These are phyloP conservation scores for Alouatta palliata DNA, from an alignment of 2,113 vertebrate species.

Conservation along the genomic window DNA sequence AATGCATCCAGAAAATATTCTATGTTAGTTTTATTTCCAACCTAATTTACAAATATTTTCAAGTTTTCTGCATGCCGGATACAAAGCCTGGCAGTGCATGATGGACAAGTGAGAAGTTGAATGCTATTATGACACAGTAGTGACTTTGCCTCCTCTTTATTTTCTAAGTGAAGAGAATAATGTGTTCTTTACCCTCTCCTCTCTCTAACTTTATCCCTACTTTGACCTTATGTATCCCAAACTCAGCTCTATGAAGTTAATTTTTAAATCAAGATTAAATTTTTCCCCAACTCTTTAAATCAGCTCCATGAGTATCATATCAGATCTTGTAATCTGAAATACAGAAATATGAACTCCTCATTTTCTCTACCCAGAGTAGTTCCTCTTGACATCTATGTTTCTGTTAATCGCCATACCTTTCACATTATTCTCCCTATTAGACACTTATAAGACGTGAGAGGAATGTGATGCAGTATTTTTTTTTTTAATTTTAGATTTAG, in stretches of 20 bases:
- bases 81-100: neutral
- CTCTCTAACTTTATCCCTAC: neutral
- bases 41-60: neutral
- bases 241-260: neutral
- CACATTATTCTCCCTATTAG: neutral
- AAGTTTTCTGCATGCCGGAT: neutral
- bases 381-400: neutral
- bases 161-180: neutral
- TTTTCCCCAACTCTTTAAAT: neutral
- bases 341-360: neutral
- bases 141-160: neutral
- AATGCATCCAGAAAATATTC: neutral
- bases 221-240: neutral
- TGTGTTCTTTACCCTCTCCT: neutral
- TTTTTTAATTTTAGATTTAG: too few relatives aligned
- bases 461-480: too few relatives aligned
- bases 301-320: neutral
- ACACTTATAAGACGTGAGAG: neutral
- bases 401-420: neutral
- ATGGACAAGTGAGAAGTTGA: neutral
- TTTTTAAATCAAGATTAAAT: neutral
- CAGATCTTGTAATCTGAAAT: neutral
- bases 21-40: neutral
- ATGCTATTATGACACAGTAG: neutral
- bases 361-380: neutral